These are phyloP conservation scores for Ectemnius lituratus DNA, from an alignment of 2,888 invertebrate species.

Conservation along the genomic window DNA sequence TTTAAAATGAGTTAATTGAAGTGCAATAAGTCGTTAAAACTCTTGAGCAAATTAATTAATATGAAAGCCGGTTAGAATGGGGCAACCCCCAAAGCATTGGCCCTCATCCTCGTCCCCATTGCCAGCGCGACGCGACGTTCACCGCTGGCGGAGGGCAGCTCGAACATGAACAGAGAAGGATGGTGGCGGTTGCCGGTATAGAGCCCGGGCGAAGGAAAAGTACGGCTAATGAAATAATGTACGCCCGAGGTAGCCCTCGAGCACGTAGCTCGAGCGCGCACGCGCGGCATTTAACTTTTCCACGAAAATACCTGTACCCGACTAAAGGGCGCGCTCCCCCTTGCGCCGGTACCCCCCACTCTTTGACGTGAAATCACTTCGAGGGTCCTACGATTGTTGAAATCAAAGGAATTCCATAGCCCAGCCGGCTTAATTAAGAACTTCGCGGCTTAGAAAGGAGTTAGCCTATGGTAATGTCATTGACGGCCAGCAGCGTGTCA, in stretches of 20 bases:
- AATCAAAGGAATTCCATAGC: constrained; percentile 53
- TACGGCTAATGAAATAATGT: constrained; percentile 68
- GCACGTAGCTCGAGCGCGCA: constrained; percentile 37
- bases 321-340: constrained; percentile 32
- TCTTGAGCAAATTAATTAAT: constrained; percentile 73
- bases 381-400: constrained; percentile 48
- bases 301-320: constrained; percentile 56
- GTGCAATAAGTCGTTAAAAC: constrained; percentile 74
- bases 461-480: constrained; percentile 4
- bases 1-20: constrained; percentile 73
- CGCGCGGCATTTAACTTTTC: constrained; percentile 59
- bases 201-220: constrained; percentile 49
- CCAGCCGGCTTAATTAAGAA: constrained; percentile 54
- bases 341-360: constrained; percentile 6
- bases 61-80: constrained; percentile 67
- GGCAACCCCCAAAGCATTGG: constrained; percentile 46
- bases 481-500: constrained; percentile 3
- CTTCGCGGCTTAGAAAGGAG: constrained; percentile 23
- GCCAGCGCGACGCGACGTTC: constrained; percentile 31
- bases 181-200: constrained; percentile 27
- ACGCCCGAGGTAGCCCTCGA: constrained; percentile 61
- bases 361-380: constrained; percentile 42
- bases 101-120: constrained; percentile 43
- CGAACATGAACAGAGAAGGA: constrained; percentile 36
- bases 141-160: constrained; percentile 17